phyloP scores from a whole-genome alignment of 2,113 vertebrate species.

The Romanogobio albipinnatus region DNA sequence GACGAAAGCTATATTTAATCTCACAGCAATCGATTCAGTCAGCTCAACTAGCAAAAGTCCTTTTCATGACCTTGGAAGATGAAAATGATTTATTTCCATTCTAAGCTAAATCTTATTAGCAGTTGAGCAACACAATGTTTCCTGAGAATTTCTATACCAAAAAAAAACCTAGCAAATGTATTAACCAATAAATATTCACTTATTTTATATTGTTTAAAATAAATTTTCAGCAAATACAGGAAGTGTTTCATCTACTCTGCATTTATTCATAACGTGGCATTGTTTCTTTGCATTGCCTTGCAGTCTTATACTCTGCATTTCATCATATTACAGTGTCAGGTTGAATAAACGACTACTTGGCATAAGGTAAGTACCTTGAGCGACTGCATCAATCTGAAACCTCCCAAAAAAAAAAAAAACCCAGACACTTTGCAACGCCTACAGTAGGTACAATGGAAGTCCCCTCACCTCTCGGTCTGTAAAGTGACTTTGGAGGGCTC shows the following conservation, averaged over 20 bases:
- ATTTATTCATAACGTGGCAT: background rate
- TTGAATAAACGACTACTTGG: background rate
- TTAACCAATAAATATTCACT: background rate
- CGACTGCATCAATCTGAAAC: background rate
- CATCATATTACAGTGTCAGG: conserved; percentile 19
- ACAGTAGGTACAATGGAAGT: background rate
- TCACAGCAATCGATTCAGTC: background rate
- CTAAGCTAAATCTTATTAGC: background rate
- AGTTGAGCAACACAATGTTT: background rate
- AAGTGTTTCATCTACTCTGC: background rate
- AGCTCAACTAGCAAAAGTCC: background rate
- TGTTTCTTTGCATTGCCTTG: conserved; percentile 7
- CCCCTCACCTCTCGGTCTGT: conserved; percentile 90
- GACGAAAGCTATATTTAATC: background rate
- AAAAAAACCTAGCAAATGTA: background rate
- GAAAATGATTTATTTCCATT: background rate
- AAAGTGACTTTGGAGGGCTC: conserved; percentile 94
- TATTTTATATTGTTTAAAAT: background rate
- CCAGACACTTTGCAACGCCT: background rate
- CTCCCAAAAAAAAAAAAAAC: background rate
- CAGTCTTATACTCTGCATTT: conserved; percentile 8
- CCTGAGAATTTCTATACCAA: conserved; percentile 3
- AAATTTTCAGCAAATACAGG: background rate
- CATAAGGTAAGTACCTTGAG: background rate
- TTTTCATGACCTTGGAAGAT: background rate